These are phyloP conservation scores for Zalophus californianus DNA, from an alignment of 2,797 vertebrate species.

Conservation along the genomic window DNA sequence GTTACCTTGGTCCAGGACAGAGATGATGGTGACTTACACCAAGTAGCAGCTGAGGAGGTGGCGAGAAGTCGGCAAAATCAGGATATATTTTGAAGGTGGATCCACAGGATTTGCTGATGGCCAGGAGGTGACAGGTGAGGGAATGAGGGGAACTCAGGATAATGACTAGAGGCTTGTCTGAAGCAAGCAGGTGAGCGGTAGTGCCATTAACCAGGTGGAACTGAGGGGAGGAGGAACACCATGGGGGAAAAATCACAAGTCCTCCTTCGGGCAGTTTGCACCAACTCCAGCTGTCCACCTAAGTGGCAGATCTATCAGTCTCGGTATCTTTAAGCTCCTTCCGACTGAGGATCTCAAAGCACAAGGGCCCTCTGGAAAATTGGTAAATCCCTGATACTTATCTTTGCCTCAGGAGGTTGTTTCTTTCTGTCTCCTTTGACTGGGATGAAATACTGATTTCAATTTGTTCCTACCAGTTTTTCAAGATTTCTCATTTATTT, in stretches of 20 bases:
- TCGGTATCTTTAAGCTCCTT: conserved; percentile 20
- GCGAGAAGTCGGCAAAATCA: not conserved
- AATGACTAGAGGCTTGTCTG: not conserved
- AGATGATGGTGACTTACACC: not conserved
- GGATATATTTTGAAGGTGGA: conserved; percentile 36
- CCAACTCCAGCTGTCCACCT: not conserved
- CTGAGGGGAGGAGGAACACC: not conserved
- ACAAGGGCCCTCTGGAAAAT: not conserved
- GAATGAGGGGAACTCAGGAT: not conserved
- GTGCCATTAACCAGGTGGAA: not conserved
- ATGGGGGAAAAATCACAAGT: conserved; percentile 11
- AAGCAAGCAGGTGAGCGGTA: not conserved
- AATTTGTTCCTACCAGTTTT: conserved; percentile 8
- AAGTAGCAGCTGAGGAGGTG: not conserved
- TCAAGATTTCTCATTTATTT: conserved; percentile 23
- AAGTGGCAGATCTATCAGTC: not conserved
- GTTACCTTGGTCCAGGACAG: not conserved
- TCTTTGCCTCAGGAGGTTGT: conserved; percentile 37
- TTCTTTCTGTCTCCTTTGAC: conserved; percentile 18
- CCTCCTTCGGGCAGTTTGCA: not conserved
- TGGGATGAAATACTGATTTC: conserved; percentile 65
- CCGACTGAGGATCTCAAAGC: conserved; percentile 17
- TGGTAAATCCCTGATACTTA: conserved; percentile 14
- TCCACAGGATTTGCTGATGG: not conserved
- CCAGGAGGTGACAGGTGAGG: not conserved